A percentile compares a stretch with the other conserved stretches of the same genome.
Conservation (phyloP, 1,140 invertebrate genomes). For the Bacillus rossius region DNA sequence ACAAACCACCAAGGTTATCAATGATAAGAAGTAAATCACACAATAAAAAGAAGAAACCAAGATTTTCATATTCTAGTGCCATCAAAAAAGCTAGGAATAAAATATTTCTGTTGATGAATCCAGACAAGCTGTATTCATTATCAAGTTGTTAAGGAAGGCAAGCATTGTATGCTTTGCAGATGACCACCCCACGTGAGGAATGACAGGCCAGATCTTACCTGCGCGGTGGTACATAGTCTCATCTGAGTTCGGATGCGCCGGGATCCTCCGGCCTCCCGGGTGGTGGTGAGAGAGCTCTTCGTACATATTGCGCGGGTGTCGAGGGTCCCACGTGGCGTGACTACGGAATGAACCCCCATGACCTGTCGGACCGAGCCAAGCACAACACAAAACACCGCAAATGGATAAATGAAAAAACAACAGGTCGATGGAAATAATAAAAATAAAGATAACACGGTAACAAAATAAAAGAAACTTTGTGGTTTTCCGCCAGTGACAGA, state of each 20-base stretch:
- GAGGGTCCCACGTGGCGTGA: slow-evolving; percentile 82
- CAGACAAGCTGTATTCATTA: neutral
- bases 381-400: too few relatives aligned
- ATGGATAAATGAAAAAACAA: too few relatives aligned
- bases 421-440: too few relatives aligned
- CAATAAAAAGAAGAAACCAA: too few relatives aligned
- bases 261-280: slow-evolving; percentile 45
- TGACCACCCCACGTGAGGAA: neutral
- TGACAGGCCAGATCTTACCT: slow-evolving; percentile 3
- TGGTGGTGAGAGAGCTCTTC: slow-evolving; percentile 67
- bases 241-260: slow-evolving; percentile 50
- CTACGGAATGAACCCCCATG: slow-evolving; percentile 48
- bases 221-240: slow-evolving; percentile 46
- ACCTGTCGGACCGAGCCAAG: slow-evolving; percentile 36
- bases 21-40: too few relatives aligned
- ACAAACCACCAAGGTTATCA: too few relatives aligned
- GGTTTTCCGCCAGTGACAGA: too few relatives aligned
- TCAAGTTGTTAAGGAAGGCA: neutral
- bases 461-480: too few relatives aligned
- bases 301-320: slow-evolving; percentile 66
- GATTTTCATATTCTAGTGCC: too few relatives aligned
- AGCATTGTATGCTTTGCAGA: neutral
- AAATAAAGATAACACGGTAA: too few relatives aligned
- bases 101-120: neutral
- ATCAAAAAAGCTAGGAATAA: too few relatives aligned